phyloP scores from a whole-genome alignment of 2,113 vertebrate species.

The Ammospiza nelsoni region DNA sequence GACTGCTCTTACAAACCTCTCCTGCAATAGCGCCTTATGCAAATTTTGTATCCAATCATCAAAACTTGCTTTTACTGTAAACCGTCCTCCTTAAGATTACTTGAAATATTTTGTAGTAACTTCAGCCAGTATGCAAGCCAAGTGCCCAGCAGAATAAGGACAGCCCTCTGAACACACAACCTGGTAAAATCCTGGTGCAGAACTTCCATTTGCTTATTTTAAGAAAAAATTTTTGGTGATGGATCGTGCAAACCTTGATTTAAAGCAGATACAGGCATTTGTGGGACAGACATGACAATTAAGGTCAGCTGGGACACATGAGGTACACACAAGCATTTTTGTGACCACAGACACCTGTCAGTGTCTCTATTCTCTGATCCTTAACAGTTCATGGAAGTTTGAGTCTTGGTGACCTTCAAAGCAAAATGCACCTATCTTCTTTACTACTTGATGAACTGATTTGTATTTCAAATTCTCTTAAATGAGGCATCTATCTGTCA shows the following conservation, averaged over 20 bases:
- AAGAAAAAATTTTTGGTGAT: neutral
- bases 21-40: neutral
- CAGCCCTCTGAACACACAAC: neutral
- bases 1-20: neutral
- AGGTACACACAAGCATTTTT: neutral
- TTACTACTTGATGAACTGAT: constrained; percentile 53
- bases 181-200: neutral
- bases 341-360: neutral
- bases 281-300: neutral
- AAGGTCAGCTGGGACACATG: neutral
- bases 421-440: neutral
- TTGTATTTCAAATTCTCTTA: constrained; percentile 55
- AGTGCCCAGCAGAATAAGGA: neutral
- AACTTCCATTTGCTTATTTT: neutral
- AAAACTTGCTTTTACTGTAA: neutral
- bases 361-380: neutral
- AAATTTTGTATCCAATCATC: neutral
- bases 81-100: neutral
- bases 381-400: neutral
- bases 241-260: neutral
- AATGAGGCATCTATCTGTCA: constrained; percentile 50
- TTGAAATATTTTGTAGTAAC: neutral
- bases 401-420: constrained; percentile 27
- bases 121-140: neutral
- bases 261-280: neutral